Evolutionary conservation across 2,113 vertebrate genomes (phyloP).

Genomic region (Neotoma lepida): DNA sequence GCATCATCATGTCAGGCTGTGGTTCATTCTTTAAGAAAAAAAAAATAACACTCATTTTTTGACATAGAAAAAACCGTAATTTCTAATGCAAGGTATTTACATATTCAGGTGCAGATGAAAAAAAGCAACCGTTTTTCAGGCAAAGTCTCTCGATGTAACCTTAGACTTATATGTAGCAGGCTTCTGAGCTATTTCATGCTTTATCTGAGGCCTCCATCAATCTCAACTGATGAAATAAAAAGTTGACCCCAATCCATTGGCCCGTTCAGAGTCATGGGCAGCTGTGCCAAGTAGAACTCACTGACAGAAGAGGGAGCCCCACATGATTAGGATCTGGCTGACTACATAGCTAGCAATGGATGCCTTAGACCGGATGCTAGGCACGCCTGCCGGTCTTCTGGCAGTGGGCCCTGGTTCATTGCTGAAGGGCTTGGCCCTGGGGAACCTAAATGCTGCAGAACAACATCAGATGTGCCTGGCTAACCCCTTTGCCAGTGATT

Average conservation of each 20-base stretch:
- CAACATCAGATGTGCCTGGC: neutral
- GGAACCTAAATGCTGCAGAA: neutral
- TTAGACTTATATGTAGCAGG: neutral
- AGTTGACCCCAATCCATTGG: constrained; percentile 3
- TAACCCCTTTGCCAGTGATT: neutral
- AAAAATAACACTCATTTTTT: constrained; percentile 14
- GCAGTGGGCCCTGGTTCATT: neutral
- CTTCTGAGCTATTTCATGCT: neutral
- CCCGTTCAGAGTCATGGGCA: neutral
- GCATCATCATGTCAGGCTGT: neutral
- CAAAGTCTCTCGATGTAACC: neutral
- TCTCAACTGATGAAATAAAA: constrained; percentile 61
- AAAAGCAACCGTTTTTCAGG: neutral
- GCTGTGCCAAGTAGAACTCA: constrained; percentile 53
- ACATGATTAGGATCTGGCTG: neutral
- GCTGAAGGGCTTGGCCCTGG: neutral
- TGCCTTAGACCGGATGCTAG: neutral
- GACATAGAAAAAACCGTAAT: neutral
- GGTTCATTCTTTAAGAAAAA: constrained; percentile 34
- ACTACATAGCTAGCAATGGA: neutral
- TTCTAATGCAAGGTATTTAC: neutral
- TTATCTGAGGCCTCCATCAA: neutral
- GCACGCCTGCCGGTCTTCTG: neutral
- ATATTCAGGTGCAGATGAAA: neutral
- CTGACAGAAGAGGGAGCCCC: neutral